Evolutionary conservation across 2,888 invertebrate genomes (phyloP).

Genomic region (Hyposoter dolosus): DNA sequence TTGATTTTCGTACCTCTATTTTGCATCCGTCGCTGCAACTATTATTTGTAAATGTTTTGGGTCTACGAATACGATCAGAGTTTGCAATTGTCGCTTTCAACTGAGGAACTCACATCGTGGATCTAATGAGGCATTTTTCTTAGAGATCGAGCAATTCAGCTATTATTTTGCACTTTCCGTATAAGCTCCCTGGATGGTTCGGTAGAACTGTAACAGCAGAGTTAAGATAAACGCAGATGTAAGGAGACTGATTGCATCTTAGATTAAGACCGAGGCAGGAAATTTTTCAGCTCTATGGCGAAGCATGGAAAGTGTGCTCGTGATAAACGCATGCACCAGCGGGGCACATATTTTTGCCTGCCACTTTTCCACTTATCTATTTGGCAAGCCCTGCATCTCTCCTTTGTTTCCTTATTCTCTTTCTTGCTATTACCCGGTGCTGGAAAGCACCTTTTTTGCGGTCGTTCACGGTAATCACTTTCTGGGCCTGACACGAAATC

Average conservation of each 20-base stretch:
- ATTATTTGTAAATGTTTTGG: background rate
- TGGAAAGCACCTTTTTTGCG: slow-evolving; percentile 39
- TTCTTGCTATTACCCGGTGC: slow-evolving; percentile 40
- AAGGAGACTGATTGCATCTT: slow-evolving; percentile 47
- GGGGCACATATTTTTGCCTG: slow-evolving; percentile 50
- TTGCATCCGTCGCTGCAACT: background rate
- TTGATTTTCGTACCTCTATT: background rate
- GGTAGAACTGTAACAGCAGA: slow-evolving; percentile 14
- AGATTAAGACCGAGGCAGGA: slow-evolving; percentile 48
- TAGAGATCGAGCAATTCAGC: slow-evolving; percentile 11
- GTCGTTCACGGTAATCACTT: slow-evolving; percentile 51
- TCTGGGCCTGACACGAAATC: slow-evolving; percentile 33
- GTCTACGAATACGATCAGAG: background rate
- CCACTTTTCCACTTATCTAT: slow-evolving; percentile 60
- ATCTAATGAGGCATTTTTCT: background rate
- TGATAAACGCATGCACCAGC: slow-evolving; percentile 40
- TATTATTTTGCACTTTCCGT: slow-evolving; percentile 3
- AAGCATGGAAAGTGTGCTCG: slow-evolving; percentile 38
- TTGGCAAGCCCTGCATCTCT: slow-evolving; percentile 39
- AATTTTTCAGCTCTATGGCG: slow-evolving; percentile 31
- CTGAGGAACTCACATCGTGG: background rate
- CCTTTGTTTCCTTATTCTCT: slow-evolving; percentile 8
- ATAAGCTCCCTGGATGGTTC: slow-evolving; percentile 4
- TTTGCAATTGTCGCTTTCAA: background rate
- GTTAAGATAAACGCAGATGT: slow-evolving; percentile 38